Evolutionary conservation across 1,140 invertebrate genomes (phyloP), one percentile per base, ranked within the genome.

Genomic region (Tetramorium parvispinum): DNA sequence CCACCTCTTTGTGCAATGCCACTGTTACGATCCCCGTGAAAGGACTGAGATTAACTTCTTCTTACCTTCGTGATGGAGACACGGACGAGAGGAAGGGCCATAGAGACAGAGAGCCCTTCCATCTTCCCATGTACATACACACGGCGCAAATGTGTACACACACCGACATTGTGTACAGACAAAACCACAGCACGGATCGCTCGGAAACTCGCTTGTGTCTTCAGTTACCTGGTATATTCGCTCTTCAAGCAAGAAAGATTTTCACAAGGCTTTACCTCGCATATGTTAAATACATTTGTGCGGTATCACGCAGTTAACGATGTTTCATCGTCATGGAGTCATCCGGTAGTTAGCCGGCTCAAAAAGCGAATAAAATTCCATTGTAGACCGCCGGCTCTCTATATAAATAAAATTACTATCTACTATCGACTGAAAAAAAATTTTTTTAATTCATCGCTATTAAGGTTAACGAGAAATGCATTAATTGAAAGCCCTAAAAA

Each of bases 31-130:
- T 55, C 46, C 75, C 24, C 18, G 16, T 70, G 55, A 77, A 88
- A 90, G 73, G 76, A 53, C 76, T 55, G 63, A 63, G 83, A 91
- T 91, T 91, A 90, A 91, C 89, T 89, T 90, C 90, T 91, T 89
- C 79, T 87, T 86, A 75, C 70, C 76, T 75, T 68, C 75, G 63
- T 70, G 71, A 73, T 77, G 71, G 71, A 75, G 75, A 77, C 32
- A 46, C 32, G 65, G 51, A n/a, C 11, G 46, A 24, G 24, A 43
- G 81, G 40, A 88, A 85, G 66, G 55, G 65, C 65, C 4, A 49
- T 21, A 55, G 37, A 57, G 21, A 55, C 21, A 32, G 43, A 49
- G 32, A 78, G 37, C 18, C 46, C 46, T 83, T 85, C 57, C 49
- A 63, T 78, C 73, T 85, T 66, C 78, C 46, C 32, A 13, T 49